Percentiles rank a stretch among this genome's conserved stretches.
phyloP scores from a whole-genome alignment of 2,888 invertebrate species.

The Argynnis bischoffii region DNA sequence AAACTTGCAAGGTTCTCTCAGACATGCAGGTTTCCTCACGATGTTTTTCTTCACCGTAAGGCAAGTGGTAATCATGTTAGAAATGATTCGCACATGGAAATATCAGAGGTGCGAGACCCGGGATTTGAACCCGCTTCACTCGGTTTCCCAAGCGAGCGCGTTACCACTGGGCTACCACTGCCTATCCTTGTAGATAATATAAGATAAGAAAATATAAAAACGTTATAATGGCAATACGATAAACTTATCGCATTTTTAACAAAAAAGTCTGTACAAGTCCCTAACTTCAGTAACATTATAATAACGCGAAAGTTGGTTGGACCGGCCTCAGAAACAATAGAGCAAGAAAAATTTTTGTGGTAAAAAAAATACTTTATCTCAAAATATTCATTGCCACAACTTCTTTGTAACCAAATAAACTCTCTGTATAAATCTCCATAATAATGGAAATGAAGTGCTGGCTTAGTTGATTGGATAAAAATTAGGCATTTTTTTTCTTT shows the following conservation, averaged over 20 bases:
- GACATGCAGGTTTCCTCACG: too few relatives aligned
- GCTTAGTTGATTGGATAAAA: slow-evolving; percentile 36
- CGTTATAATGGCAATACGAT: slow-evolving; percentile 7
- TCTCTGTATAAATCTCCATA: slow-evolving; percentile 38
- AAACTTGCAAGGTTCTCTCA: too few relatives aligned
- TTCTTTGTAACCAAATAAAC: slow-evolving; percentile 40
- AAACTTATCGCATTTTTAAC: slow-evolving; percentile 13
- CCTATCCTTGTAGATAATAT: too few relatives aligned
- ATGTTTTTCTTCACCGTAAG: too few relatives aligned
- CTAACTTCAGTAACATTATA: slow-evolving; percentile 33
- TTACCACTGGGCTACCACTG: too few relatives aligned
- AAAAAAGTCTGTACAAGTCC: slow-evolving; percentile 1
- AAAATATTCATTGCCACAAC: slow-evolving; percentile 37
- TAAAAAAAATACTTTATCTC: slow-evolving; percentile 33
- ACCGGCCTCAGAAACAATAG: slow-evolving; percentile 36
- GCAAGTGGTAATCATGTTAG: too few relatives aligned
- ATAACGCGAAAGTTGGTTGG: slow-evolving; percentile 31
- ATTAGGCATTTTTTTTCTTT: slow-evolving; percentile 29
- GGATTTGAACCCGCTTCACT: too few relatives aligned
- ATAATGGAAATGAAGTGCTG: slow-evolving; percentile 28
- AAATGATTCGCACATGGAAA: too few relatives aligned
- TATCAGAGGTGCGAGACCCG: too few relatives aligned
- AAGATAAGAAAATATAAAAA: background rate
- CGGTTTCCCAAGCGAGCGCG: too few relatives aligned
- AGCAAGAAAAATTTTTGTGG: slow-evolving; percentile 18